phyloP scores from a whole-genome alignment of 1,140 invertebrate species.

The Papilio machaon region DNA sequence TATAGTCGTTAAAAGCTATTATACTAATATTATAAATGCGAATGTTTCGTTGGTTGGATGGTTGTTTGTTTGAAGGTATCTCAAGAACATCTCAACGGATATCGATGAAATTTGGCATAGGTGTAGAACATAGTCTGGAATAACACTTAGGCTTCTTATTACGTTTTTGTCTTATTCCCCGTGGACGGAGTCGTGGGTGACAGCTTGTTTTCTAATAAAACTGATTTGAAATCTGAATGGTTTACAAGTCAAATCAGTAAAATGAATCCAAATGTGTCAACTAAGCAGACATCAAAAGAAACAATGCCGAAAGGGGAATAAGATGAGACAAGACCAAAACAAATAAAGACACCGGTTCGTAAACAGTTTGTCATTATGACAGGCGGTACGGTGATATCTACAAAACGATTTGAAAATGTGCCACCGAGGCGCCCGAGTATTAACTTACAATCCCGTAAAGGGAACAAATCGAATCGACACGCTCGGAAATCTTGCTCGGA shows the following conservation, averaged over 20 bases:
- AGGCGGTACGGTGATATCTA: slow-evolving; percentile 60
- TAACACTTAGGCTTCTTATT: too few species aligned
- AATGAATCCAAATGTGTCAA: slow-evolving; percentile 34
- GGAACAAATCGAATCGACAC: slow-evolving; percentile 61
- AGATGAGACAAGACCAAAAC: slow-evolving; percentile 48
- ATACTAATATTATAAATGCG: too few species aligned
- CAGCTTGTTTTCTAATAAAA: not conserved
- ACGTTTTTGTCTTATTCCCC: too few species aligned
- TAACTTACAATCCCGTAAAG: slow-evolving; percentile 65
- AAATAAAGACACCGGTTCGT: slow-evolving; percentile 60
- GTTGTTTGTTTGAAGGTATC: too few species aligned
- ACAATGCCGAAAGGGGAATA: slow-evolving; percentile 43
- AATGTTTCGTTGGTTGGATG: too few species aligned
- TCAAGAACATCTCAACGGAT: too few species aligned
- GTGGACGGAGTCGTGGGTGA: too few species aligned
- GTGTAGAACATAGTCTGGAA: too few species aligned
- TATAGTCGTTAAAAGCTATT: not conserved
- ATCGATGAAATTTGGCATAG: too few species aligned
- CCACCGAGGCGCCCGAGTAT: slow-evolving; percentile 66
- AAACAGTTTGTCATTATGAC: slow-evolving; percentile 68
- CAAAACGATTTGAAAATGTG: slow-evolving; percentile 61
- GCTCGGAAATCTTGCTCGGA: slow-evolving; percentile 55
- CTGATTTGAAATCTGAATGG: slow-evolving; percentile 2
- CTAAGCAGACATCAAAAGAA: slow-evolving; percentile 33
- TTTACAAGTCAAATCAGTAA: slow-evolving; percentile 30